These are phyloP conservation scores for Pollenia griseotomentosa DNA, from an alignment of 2,888 invertebrate genomes.

Conservation along the genomic window DNA sequence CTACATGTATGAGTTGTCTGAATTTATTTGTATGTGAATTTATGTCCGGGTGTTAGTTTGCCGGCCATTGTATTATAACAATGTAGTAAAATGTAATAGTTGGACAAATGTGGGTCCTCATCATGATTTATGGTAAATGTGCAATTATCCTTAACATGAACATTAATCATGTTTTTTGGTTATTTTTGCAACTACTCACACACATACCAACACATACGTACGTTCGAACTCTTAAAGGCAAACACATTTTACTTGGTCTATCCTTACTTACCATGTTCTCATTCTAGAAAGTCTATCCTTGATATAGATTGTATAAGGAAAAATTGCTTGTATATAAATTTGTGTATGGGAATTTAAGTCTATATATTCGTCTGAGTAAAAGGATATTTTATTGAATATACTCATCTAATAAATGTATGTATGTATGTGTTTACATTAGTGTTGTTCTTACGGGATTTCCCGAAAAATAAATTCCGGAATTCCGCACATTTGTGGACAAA, in stretches of 20 bases:
- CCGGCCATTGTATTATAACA: constrained; percentile 49
- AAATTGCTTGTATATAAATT: constrained; percentile 59
- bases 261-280: constrained; percentile 47
- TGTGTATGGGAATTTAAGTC: constrained; percentile 4
- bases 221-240: constrained; percentile 8
- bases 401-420: background rate
- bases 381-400: constrained; percentile 60
- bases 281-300: constrained; percentile 20
- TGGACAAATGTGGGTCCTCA: constrained; percentile 66
- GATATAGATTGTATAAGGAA: constrained; percentile 22
- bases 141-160: constrained; percentile 74
- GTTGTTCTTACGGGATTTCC: too few species aligned
- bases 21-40: background rate
- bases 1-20: background rate
- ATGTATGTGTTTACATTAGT: background rate
- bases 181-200: background rate
- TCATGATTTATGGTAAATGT: constrained; percentile 75
- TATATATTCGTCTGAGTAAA: constrained; percentile 10
- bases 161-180: constrained; percentile 74
- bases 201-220: constrained; percentile 6
- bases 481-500: too few species aligned
- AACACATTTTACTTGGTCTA: constrained; percentile 43
- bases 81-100: constrained; percentile 52
- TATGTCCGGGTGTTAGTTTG: background rate
- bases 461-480: too few species aligned